phyloP scores from a whole-genome alignment of 2,113 vertebrate genomes.

The Sinocyclocheilus anshuiensis region DNA sequence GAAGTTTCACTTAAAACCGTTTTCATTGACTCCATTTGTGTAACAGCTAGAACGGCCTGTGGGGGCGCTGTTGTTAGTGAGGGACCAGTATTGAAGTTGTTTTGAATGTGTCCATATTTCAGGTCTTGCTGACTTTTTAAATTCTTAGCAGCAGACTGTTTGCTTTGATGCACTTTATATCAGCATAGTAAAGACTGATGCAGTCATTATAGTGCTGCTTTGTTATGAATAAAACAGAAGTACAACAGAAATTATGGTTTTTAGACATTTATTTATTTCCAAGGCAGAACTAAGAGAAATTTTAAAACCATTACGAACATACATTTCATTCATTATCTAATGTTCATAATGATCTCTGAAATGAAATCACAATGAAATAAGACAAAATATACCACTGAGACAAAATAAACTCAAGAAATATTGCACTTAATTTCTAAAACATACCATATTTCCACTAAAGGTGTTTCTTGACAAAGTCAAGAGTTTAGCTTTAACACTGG shows the following conservation, averaged over 20 bases:
- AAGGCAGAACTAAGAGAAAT: conserved; percentile 95
- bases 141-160: not conserved
- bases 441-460: conserved; percentile 65
- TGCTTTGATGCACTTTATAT: not conserved
- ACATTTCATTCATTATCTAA: conserved; percentile 90
- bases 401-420: conserved; percentile 92
- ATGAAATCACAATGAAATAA: conserved; percentile 67
- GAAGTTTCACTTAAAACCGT: not conserved
- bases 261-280: conserved; percentile 79
- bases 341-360: conserved; percentile 87
- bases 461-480: conserved; percentile 74
- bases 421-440: conserved; percentile 97
- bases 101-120: not conserved
- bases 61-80: conserved; percentile 58
- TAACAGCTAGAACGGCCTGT: conserved; percentile 34
- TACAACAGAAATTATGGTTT: conserved; percentile 18
- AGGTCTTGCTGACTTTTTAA: not conserved
- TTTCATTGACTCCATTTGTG: not conserved
- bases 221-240: conserved; percentile 1
- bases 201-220: not conserved
- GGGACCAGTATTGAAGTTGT: not conserved
- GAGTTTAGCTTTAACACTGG: conserved; percentile 86
- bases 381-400: conserved; percentile 65
- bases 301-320: conserved; percentile 90
- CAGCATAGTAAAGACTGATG: not conserved